Evolutionary conservation across 2,113 vertebrate genomes (phyloP).

Genomic region (Oceanodroma tethys): DNA sequence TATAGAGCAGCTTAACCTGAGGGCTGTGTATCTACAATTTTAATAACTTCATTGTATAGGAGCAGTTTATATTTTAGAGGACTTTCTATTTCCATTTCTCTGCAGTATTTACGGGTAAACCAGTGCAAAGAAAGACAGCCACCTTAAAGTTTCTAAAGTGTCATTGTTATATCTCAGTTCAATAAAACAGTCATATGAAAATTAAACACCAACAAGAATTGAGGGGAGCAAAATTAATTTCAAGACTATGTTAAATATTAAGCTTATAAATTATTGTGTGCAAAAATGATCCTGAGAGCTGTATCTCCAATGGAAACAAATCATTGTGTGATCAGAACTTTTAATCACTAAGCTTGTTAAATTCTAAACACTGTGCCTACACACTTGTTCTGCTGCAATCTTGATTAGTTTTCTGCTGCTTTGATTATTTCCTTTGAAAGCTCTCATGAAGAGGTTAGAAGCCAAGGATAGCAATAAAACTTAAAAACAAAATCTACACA

Average conservation of each 20-base stretch:
- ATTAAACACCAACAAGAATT: neutral
- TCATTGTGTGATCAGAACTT: neutral
- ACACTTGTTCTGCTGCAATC: neutral
- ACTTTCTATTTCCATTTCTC: neutral
- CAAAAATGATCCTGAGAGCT: neutral
- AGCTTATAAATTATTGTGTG: neutral
- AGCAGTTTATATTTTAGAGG: neutral
- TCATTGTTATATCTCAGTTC: neutral
- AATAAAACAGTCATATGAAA: neutral
- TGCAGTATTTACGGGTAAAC: neutral
- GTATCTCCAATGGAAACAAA: neutral
- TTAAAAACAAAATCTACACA: neutral
- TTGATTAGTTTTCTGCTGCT: conserved; percentile 14
- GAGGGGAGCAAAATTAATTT: neutral
- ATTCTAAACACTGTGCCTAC: neutral
- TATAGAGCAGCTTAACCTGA: conserved; percentile 25
- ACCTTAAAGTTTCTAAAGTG: neutral
- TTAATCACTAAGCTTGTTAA: neutral
- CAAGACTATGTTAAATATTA: neutral
- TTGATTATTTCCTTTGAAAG: neutral
- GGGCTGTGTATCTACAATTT: neutral
- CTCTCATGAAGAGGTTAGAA: neutral
- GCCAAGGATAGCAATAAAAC: neutral
- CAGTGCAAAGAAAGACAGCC: neutral
- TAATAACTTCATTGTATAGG: conserved; percentile 32